Base-by-base conservation (phyloP, 2,888 invertebrate genomes). In the Desoria tigrina region DNA sequence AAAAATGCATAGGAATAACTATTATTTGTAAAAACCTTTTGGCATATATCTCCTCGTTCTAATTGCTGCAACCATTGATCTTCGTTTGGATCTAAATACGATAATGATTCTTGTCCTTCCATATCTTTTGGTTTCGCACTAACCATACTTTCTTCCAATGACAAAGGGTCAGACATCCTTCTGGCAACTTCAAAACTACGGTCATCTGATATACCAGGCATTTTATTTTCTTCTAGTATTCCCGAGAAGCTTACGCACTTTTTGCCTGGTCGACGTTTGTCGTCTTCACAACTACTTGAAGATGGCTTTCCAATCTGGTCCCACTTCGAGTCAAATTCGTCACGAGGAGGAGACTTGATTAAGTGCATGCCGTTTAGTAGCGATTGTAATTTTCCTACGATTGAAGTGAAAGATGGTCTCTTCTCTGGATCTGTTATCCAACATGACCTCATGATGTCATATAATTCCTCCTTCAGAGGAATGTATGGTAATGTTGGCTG, bases 271-370 rank as follows among this genome's bases (percentile, higher is more conserved):
- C 6, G 4, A 18, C 27, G 39, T 16, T 18, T 24, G 51, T 32
- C 32, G 32, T 32, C 32, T 11, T 32, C 32, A 4, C 4, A 11
- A 32, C 32, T 32, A 32, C 32, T 32, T 7, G 32, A 32, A 4
- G 32, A 32, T 32, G 32, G 28, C 2, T 21, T 61, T 7, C 58
- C 68, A 18, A 74, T 49, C 51, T 71, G 66, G 23, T 76, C 74
- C 76, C 76, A 76, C 59, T 71, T 74, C 24, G 64, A 60, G 24
- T 76, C 76, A 67, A 76, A 76, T 11, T 74, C 73, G 28, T 74
- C 73, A 27, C 54, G 42, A 39, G 56, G 55, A 0, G 70, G 53
- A 6, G 71, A 37, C 26, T 23, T 23, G 24, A 11, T 26, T 51
- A 11, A 14, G 26, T 7, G n/a, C 42, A 63, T 50, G 3, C 27